Evolutionary conservation across 2,113 vertebrate genomes (phyloP).

Genomic region (Lepisosteus osseus): DNA sequence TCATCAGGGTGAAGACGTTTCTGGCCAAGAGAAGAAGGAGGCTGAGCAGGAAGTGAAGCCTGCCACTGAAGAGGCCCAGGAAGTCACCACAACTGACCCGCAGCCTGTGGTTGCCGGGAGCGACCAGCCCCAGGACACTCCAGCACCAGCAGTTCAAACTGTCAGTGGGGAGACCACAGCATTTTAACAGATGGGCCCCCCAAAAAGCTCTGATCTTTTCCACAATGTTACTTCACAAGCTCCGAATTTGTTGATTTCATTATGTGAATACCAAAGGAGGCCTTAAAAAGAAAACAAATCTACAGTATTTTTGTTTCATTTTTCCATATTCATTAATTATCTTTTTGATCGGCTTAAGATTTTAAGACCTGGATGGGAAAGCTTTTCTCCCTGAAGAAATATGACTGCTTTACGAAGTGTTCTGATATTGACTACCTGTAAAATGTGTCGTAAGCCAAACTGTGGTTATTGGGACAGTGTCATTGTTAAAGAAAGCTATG

Average conservation of each 20-base stretch:
- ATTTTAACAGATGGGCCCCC: constrained; percentile 43
- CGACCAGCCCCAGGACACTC: neutral
- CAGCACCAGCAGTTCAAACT: constrained; percentile 45
- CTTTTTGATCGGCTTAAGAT: neutral
- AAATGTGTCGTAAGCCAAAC: too few relatives aligned
- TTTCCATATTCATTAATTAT: neutral
- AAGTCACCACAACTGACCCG: constrained; percentile 26
- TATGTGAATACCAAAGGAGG: neutral
- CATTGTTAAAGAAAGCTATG: too few relatives aligned
- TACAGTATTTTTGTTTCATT: neutral
- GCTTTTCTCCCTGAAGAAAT: too few relatives aligned
- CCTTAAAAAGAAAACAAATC: constrained; percentile 10
- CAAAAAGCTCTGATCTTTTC: neutral
- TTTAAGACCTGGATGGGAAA: too few relatives aligned
- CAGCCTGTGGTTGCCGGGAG: neutral
- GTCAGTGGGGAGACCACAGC: constrained; percentile 66
- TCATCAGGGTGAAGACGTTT: constrained; percentile 7
- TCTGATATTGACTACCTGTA: too few relatives aligned
- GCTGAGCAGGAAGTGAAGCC: constrained; percentile 35
- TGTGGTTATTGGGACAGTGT: too few relatives aligned
- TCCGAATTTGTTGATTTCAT: neutral
- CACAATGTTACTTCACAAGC: neutral
- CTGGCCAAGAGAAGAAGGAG: constrained; percentile 21
- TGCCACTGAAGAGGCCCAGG: constrained; percentile 51
- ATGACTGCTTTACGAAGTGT: too few relatives aligned